These are phyloP conservation scores for Pantherophis vulpinus DNA, from an alignment of 2,797 vertebrate species.

Conservation along the genomic window DNA sequence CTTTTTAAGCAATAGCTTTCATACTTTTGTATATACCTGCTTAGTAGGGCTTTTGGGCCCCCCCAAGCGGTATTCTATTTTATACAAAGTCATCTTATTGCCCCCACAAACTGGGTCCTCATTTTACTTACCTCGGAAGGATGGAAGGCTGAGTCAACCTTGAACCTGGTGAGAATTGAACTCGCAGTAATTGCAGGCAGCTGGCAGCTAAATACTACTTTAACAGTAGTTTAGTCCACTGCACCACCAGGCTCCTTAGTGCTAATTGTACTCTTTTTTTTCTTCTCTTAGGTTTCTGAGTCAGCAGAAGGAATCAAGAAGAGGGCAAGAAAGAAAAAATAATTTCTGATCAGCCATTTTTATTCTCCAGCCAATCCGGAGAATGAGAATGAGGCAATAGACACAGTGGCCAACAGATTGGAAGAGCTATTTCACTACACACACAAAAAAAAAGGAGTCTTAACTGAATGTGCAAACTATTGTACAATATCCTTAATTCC, in stretches of 20 bases:
- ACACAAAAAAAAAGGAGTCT: background rate
- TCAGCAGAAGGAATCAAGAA: slow-evolving; percentile 51
- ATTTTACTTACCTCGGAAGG: too few species aligned
- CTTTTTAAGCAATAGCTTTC: too few species aligned
- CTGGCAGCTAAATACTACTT: too few species aligned
- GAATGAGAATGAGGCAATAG: background rate
- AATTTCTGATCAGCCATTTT: slow-evolving; percentile 48
- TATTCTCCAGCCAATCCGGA: slow-evolving; percentile 8
- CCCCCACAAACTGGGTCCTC: too few species aligned
- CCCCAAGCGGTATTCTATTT: too few species aligned
- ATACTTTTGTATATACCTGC: too few species aligned
- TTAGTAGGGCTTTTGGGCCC: too few species aligned
- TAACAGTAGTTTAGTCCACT: too few species aligned
- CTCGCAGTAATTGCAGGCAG: too few species aligned
- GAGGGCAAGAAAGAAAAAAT: slow-evolving; percentile 18
- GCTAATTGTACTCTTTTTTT: slow-evolving; percentile 32
- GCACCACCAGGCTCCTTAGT: slow-evolving; percentile 3
- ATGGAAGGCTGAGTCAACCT: too few species aligned
- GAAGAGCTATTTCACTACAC: background rate
- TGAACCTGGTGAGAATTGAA: too few species aligned
- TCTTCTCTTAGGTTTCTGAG: slow-evolving; percentile 51
- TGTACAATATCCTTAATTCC: background rate
- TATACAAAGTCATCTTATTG: too few species aligned
- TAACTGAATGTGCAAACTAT: background rate
- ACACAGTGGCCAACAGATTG: background rate